Conservation (phyloP, 2,888 invertebrate genomes). For the Notodonta ziczac region DNA sequence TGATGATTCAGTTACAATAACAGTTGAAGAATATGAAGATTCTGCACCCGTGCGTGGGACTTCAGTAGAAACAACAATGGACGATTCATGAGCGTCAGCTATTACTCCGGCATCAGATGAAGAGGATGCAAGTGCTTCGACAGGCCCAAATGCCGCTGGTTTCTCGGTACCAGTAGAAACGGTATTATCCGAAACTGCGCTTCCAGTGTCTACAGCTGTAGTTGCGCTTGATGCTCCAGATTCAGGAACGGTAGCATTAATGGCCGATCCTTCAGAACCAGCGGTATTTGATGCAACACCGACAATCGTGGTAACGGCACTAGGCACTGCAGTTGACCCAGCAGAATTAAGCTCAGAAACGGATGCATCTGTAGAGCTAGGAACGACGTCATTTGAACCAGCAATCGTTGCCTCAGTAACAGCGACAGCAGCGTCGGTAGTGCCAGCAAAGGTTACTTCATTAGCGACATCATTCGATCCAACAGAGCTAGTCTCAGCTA, state of each 20-base stretch:
- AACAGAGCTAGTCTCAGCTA: background rate
- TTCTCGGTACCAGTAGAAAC: conserved; percentile 20
- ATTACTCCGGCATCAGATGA: conserved; percentile 5
- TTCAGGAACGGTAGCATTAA: conserved; percentile 8
- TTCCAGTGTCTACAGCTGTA: conserved; percentile 4
- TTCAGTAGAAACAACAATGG: conserved; percentile 10
- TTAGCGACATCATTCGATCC: background rate
- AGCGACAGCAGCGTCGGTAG: background rate
- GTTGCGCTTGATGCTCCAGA: conserved; percentile 7
- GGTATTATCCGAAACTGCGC: conserved; percentile 7
- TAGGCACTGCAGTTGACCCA: background rate
- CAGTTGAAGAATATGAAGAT: conserved; percentile 7
- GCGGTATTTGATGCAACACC: background rate
- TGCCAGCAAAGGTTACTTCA: conserved; percentile 4
- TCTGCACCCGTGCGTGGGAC: conserved; percentile 7
- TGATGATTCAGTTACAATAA: conserved; percentile 5
- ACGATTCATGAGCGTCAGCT: conserved; percentile 1
- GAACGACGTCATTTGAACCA: background rate
- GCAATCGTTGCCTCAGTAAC: conserved; percentile 4
- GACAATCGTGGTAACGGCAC: background rate
- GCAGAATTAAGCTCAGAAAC: background rate
- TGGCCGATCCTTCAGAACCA: background rate
- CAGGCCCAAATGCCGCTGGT: conserved; percentile 6
- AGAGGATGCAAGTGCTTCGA: conserved; percentile 6
- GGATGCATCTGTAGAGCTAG: background rate